A percentile compares a stretch with the other conserved stretches of the same genome.
These are phyloP conservation scores for Hemicentrotus pulcherrimus DNA, from an alignment of 35 echinoderm and acorn worm species.

Conservation along the genomic window DNA sequence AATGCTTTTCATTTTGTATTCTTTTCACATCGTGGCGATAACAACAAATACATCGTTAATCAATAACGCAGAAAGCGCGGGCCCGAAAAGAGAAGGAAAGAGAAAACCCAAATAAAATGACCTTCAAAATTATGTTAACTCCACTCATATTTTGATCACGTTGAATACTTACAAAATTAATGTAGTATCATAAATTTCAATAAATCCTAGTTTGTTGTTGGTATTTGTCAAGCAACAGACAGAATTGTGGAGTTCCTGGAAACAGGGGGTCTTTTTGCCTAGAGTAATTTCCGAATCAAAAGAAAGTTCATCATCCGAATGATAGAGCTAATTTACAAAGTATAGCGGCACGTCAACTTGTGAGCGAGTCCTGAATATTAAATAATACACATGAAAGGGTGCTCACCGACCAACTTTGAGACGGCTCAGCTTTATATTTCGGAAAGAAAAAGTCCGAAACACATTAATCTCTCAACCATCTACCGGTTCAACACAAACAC, in stretches of 20 bases:
- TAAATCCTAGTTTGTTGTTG: no score
- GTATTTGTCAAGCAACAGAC: no score
- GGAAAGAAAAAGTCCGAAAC: no score
- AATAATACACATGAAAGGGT: background rate
- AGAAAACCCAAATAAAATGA: background rate
- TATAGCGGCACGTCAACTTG: background rate
- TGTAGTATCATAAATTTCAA: background rate
- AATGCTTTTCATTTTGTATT: background rate
- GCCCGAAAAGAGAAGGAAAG: background rate
- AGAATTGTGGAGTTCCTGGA: background rate
- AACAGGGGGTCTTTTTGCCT: background rate
- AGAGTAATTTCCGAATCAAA: background rate
- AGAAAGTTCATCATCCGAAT: background rate
- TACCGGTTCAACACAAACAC: no score
- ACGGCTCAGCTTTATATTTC: background rate
- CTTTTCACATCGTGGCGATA: background rate
- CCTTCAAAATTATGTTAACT: background rate
- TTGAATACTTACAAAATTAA: background rate
- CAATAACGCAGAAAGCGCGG: background rate
- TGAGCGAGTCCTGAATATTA: background rate
- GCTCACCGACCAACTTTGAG: background rate
- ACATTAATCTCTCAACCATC: no score
- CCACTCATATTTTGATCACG: background rate
- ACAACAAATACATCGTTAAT: background rate
- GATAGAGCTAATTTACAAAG: background rate